Base-by-base conservation (phyloP, 1,140 invertebrate genomes). In the Drosophila mauritiana region DNA sequence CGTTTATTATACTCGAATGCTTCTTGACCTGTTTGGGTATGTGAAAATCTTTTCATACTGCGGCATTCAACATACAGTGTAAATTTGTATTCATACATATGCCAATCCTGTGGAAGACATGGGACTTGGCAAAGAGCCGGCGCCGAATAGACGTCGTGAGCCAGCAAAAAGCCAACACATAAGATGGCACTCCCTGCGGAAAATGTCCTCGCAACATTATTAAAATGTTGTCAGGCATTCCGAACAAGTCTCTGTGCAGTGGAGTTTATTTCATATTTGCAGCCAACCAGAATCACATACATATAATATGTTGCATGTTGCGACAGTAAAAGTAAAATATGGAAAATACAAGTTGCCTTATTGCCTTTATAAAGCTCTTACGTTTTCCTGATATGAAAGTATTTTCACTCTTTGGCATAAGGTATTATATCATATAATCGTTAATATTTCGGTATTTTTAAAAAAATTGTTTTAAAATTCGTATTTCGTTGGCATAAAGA, bases 211-310 rank as follows among this genome's bases (percentile, higher is more conserved):
- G 52, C 78, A 67, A 76, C 79, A 73, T 65, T 82, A 82, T 82
- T 82, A 83, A 82, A 82, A 65, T 82, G 80, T 83, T 83, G 80
- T 82, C 79, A 82, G 67, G 80, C 80, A 82, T 83, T 78, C 80
- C 74, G 57, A 69, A 45, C 74, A 74, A 78, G 72, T 70, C 48
- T 62, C 27, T 49, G 22, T 36, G 45, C 45, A 64, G 45, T 68
- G 42, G 46, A 37, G 61, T 43, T 43, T 78, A 78, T 74, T 70
- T 82, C 79, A 82, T 82, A 82, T 77, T 78, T 77, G 64, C 79
- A 62, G 56, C 52, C 73, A 20, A 36, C 37, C 25, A 27, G 64
- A 37, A 20, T 15, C n/a, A 10, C 59, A 27, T 15, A 55, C 27
- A 10, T 42, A 13, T 34, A 11, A n/a, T 31, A 31, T 3, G 27